Evolutionary conservation across 2,113 vertebrate species (phyloP).

Genomic region (Dicaeum eximium): DNA sequence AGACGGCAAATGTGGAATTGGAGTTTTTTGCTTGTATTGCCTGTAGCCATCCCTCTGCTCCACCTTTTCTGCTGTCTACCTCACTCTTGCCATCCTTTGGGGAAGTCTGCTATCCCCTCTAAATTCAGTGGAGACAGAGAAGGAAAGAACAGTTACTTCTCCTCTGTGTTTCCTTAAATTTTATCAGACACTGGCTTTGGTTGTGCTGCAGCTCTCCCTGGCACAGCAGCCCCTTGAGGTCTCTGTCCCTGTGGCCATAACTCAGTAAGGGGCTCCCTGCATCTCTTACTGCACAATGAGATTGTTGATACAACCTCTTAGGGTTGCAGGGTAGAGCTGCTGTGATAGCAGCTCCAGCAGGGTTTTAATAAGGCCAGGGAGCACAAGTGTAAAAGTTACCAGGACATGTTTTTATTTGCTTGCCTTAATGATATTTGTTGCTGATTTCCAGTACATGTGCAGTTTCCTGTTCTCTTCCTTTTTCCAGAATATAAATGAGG

Average conservation of each 20-base stretch:
- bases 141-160: not conserved
- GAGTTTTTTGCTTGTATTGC: not conserved
- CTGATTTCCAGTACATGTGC: not conserved
- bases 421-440: slow-evolving; percentile 9
- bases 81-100: not conserved
- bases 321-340: not conserved
- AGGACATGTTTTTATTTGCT: not conserved
- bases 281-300: not conserved
- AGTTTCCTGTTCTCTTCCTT: not conserved
- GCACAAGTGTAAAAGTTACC: not conserved
- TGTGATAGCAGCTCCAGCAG: not conserved
- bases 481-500: slow-evolving; percentile 41
- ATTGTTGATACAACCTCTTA: not conserved
- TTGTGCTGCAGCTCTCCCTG: not conserved
- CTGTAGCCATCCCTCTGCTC: not conserved
- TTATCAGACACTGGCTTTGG: not conserved
- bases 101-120: not conserved
- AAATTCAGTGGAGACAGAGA: not conserved
- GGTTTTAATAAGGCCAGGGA: not conserved
- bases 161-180: not conserved
- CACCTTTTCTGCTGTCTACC: not conserved
- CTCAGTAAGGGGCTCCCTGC: not conserved
- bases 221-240: not conserved
- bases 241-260: not conserved
- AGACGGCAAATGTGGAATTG: not conserved